Evolutionary conservation across 1,140 invertebrate genomes (phyloP), one percentile per base, ranked within the genome.

Genomic region (Zaprionus vittiger): DNA sequence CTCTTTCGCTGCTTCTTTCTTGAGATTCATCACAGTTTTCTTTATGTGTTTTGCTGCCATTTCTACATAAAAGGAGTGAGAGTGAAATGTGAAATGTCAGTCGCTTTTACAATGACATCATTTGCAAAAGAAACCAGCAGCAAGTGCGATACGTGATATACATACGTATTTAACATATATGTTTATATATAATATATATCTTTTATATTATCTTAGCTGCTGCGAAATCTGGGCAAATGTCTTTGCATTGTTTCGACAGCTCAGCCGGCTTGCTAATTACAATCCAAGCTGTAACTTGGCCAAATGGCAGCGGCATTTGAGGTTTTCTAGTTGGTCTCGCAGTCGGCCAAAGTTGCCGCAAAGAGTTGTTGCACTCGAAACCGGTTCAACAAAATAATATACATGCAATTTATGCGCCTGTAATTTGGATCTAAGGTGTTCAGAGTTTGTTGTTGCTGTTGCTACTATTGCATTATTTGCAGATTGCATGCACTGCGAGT

Each of bases 11-110:
- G 20, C 9, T 52, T 24, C 31, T 34, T 26, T 62, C 56, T 20
- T 31, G 22, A 26, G 62, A 38, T 41, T 54, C n/a, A 56, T 63
- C 47, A 24, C 11, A 52, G 54, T 59, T 68, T 68, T 73, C 57
- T 62, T 47, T 68, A 17, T 67, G 64, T 60, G 44, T 63, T 69
- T 67, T 76, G 52, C 69, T 85, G 83, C 83, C 83, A 85, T 82
- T 87, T 87, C 77, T 75, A 83, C 80, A 70, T 82, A 90, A 80
- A 90, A 90, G 85, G 85, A 90, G 85, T 90, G 85, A 90, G 85
- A 90, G 85, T 90, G 85, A 90, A 89, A 85, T 85, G 83, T 79
- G 82, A 85, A 86, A 89, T 89, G 85, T 90, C 81, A 89, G 79
- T 47, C 41, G 41, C 67, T 79, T 79, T 90, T 90, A 77, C 84